These are phyloP conservation scores for Drosophila pruinosa DNA, from an alignment of 1,140 invertebrate genomes.

Conservation along the genomic window DNA sequence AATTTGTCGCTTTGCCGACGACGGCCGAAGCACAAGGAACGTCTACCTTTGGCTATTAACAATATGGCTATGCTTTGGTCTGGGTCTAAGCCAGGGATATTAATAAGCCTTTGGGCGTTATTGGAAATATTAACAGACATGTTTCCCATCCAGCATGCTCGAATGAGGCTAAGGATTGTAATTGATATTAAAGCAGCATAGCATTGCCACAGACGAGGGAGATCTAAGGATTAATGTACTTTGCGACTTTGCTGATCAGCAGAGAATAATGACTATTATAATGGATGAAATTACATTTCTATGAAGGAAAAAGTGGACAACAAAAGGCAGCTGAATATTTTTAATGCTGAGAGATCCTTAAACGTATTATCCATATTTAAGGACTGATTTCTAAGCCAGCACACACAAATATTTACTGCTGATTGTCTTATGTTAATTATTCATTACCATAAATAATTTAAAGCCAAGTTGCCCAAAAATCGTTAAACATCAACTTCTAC, in stretches of 20 bases:
- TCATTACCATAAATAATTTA: background rate
- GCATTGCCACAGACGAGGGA: conserved; percentile 25
- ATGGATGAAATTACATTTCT: too few relatives aligned
- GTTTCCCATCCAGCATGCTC: conserved; percentile 36
- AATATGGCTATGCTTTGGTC: conserved; percentile 38
- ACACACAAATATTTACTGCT: too few relatives aligned
- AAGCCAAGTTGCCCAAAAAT: too few relatives aligned
- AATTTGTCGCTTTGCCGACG: conserved; percentile 55
- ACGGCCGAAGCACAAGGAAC: background rate
- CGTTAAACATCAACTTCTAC: too few relatives aligned
- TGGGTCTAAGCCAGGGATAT: conserved; percentile 37
- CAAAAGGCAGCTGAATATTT: too few relatives aligned
- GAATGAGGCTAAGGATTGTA: conserved; percentile 47
- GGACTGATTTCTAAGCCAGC: too few relatives aligned
- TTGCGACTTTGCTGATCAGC: background rate
- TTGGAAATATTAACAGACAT: conserved; percentile 72
- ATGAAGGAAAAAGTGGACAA: too few relatives aligned
- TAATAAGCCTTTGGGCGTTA: conserved; percentile 62
- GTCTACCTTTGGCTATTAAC: conserved; percentile 59
- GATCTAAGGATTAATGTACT: background rate
- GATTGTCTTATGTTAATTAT: background rate
- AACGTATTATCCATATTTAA: too few relatives aligned
- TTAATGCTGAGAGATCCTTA: too few relatives aligned
- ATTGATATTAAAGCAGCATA: conserved; percentile 62
- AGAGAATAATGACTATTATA: too few relatives aligned